Evolutionary conservation across 2,888 invertebrate species (phyloP), one percentile per base, ranked within the genome.

Genomic region (Trileptium ribeirensis): DNA sequence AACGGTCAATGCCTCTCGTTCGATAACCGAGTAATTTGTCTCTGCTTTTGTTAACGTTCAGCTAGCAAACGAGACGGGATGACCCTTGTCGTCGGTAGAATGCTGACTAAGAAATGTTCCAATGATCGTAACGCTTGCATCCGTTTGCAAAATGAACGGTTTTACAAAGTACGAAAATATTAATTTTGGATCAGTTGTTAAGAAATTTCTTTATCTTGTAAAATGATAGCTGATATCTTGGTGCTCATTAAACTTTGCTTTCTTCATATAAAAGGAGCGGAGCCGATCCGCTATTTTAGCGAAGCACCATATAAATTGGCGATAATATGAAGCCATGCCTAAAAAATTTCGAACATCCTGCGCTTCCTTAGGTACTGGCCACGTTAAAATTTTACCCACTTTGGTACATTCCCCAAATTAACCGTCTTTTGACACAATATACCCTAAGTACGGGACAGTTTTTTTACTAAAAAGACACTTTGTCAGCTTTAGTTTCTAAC

Each of bases 91-190:
- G 8, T 84, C 83, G 24, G 77, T n/a, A n/a, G n/a, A 77, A 31
- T 82, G 33, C 67, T 86, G 86, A 1, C 80, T 37, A 1, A 86
- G 75, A 0, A 87, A 85, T 8, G 84, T 86, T 0, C 86, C 87
- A 1, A 88, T 2, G 0, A 85, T 87, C 1, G 36, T 51, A 34
- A 82, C 79, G 2, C 84, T 84, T 8, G 87, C 87, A 82, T 88
- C 87, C 0, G 84, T 84, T 24, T 83, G 84, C 24, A 87, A n/a
- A 1, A 84, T 83, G 75, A 86, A 86, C 2, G 84, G 84, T 36
- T 81, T 36, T 8, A 80, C 74, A 1, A 84, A 75, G 78, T 87
- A 84, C 1, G 86, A 85, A n/a, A 85, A 82, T 29, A 80, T 78
- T 3, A 86, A 77, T 51, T 82, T 81, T 2, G 84, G 82, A 0